Evolutionary conservation across 2,888 invertebrate genomes (phyloP).

Genomic region (Cryptus viduatorius): DNA sequence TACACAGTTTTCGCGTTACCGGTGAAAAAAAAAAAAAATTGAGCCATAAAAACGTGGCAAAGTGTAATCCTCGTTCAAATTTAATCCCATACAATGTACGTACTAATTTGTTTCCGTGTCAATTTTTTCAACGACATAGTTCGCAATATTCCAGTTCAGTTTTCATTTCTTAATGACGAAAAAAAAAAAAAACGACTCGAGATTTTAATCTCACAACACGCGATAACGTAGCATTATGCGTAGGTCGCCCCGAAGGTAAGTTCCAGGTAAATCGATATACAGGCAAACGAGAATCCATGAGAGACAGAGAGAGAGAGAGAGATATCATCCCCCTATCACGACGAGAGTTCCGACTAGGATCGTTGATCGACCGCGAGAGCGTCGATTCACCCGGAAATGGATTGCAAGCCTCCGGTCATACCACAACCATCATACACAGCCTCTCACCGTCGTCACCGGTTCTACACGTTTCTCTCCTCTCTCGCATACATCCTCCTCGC

Average conservation of each 20-base stretch:
- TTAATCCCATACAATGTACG: neutral
- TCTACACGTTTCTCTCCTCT: slow-evolving; percentile 40
- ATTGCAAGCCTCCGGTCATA: slow-evolving; percentile 57
- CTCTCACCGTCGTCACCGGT: slow-evolving; percentile 31
- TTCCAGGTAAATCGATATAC: slow-evolving; percentile 14
- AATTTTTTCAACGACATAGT: neutral
- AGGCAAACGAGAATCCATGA: slow-evolving; percentile 41
- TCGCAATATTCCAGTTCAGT: neutral
- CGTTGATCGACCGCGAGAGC: slow-evolving; percentile 46
- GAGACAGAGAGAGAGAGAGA: neutral
- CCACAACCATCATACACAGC: slow-evolving; percentile 22
- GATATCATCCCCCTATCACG: neutral
- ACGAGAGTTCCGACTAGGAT: slow-evolving; percentile 32
- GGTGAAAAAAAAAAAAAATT: neutral
- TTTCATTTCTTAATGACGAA: slow-evolving; percentile 3
- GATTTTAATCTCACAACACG: slow-evolving; percentile 7
- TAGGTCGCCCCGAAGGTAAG: neutral
- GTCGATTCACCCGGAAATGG: slow-evolving; percentile 55
- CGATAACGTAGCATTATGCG: neutral
- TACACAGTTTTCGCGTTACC: neutral
- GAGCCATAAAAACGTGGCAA: neutral
- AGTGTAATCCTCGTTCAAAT: neutral
- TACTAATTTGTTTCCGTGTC: neutral
- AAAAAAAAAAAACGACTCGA: neutral
- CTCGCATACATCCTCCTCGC: neutral